Evolutionary conservation across 2,888 invertebrate genomes (phyloP).

Genomic region (Therioaphis trifolii): DNA sequence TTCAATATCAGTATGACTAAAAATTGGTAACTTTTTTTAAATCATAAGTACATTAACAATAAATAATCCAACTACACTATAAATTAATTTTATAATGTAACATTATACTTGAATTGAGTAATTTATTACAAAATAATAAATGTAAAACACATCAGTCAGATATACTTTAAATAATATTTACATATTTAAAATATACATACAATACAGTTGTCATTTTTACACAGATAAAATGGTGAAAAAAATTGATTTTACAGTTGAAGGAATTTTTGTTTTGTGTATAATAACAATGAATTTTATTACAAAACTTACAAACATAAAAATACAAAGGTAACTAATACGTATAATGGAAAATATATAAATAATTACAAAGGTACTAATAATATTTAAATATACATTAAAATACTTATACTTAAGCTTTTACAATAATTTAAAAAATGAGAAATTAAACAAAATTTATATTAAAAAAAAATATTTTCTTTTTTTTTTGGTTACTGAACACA

Average conservation of each 20-base stretch:
- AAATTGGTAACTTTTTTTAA: no score
- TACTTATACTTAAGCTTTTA: not conserved
- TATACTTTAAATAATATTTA: not conserved
- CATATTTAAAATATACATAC: not conserved
- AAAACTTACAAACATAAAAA: conserved; percentile 41
- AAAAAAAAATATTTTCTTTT: not conserved
- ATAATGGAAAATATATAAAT: conserved; percentile 30
- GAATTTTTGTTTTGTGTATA: not conserved
- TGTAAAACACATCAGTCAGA: not conserved
- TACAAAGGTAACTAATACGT: conserved; percentile 42
- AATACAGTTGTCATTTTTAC: not conserved
- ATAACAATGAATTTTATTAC: conserved; percentile 19
- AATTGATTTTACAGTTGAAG: not conserved
- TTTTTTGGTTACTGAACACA: not conserved
- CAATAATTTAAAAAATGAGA: not conserved
- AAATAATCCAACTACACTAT: no score
- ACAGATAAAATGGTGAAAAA: not conserved
- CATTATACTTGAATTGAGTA: not conserved
- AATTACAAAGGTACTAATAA: conserved; percentile 21
- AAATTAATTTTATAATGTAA: no score
- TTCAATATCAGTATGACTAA: no score
- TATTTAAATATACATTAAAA: conserved; percentile 16
- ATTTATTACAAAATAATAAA: not conserved
- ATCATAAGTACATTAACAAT: no score
- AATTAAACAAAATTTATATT: not conserved